Base-by-base conservation (phyloP, 2,113 vertebrate genomes). In the rabbit (Oryctolagus cuniculus) region DNA sequence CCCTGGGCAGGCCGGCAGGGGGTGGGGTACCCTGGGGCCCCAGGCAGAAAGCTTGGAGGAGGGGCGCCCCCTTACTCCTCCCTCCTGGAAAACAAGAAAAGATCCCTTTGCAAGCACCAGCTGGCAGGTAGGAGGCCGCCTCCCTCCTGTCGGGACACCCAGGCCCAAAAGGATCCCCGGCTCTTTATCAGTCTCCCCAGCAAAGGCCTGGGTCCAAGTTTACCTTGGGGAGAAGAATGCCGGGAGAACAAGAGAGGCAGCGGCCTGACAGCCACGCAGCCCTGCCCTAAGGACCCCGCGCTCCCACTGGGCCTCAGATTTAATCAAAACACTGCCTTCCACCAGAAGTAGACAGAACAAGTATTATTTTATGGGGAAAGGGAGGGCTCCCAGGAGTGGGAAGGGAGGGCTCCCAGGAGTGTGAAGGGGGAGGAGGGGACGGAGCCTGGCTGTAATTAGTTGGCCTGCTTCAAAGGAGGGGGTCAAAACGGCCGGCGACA, bases 271-370 rank as follows among this genome's bases (percentile, higher is more conserved):
- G 61, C 36, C 51, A 78, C 15, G 25, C 83, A 79, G 61, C 58
- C 22, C 16, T 70, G 85, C 27, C 38, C 36, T 44, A 77, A 94
- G 64, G 38, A 83, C 61, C 3, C 7, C 36, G 67, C 51, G 75
- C 67, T 78, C 87, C 80, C 77, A 63, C 74, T 36, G 67, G 79
- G 95, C 90, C 94, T 96, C 96, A 81, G 77, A 96, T 90, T 89
- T 74, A 85, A 96, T 94, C 95, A 90, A 85, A 96, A 97, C 96
- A 94, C 90, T 78, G 90, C 80, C 83, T 86, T 83, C 63, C 49
- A 73, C 29, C 63, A 89, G 61, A 95, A 95, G 89, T 77, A 88
- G 93, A 91, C 66, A 94, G 86, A 95, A 92, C 81, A 82, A 93
- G 78, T 91, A 94, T 78, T 93, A 96, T 90, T 89, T 94, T 89